Evolutionary conservation across 2,797 vertebrate species (phyloP).

Genomic region (Hippoglossus hippoglossus): DNA sequence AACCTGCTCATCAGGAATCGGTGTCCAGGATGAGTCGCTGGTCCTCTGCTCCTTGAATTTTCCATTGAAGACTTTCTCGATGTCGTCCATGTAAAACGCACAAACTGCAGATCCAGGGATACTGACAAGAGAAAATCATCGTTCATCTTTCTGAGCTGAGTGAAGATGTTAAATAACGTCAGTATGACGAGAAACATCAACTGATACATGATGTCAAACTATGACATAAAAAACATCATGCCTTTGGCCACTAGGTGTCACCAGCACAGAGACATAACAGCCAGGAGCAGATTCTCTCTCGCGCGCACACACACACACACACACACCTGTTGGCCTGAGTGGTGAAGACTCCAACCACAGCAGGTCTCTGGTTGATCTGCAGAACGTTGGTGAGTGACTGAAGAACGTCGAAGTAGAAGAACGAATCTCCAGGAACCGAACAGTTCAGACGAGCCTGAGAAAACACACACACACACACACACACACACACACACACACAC

Average conservation of each 20-base stretch:
- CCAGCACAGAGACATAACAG: not conserved
- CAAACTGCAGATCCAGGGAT: slow-evolving; percentile 96
- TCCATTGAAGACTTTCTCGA: slow-evolving; percentile 92
- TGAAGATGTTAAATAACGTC: too few relatives aligned
- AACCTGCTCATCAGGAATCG: slow-evolving; percentile 92
- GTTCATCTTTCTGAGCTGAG: too few relatives aligned
- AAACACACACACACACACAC: not conserved
- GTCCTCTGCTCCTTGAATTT: slow-evolving; percentile 95
- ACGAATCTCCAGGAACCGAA: slow-evolving; percentile 93
- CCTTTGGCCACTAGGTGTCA: too few relatives aligned
- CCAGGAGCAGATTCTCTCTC: not conserved
- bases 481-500: slow-evolving; percentile 3
- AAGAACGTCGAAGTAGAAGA: slow-evolving; percentile 97
- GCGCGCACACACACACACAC: not conserved
- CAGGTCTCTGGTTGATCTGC: slow-evolving; percentile 91
- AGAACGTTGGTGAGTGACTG: slow-evolving; percentile 95
- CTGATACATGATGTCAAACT: too few relatives aligned
- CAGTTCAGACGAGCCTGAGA: slow-evolving; percentile 95
- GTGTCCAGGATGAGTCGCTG: slow-evolving; percentile 93
- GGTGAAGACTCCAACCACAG: slow-evolving; percentile 93
- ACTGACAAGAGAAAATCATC: slow-evolving; percentile 69
- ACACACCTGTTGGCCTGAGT: slow-evolving; percentile 96
- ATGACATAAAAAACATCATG: too few relatives aligned
- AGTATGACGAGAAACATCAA: too few relatives aligned
- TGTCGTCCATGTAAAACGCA: slow-evolving; percentile 96